Evolutionary conservation across 2,888 invertebrate genomes (phyloP).

Genomic region (Epinotia bilunana): DNA sequence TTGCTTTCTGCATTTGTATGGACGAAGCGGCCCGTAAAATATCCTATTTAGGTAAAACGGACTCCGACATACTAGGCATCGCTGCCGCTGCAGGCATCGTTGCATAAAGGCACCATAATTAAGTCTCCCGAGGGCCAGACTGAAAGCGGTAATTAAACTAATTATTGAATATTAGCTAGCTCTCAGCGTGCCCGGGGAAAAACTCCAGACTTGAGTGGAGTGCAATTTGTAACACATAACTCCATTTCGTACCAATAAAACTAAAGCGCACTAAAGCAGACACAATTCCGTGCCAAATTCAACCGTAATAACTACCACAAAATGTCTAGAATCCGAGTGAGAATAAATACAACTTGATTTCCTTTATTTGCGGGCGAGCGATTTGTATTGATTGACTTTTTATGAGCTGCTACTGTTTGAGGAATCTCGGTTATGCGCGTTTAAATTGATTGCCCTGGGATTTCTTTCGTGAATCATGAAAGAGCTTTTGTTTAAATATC

Average conservation of each 20-base stretch:
- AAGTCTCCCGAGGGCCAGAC: constrained; percentile 61
- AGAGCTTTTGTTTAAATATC: constrained; percentile 32
- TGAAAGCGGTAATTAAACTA: constrained; percentile 81
- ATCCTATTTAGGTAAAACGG: constrained; percentile 9
- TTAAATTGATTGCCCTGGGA: constrained; percentile 40
- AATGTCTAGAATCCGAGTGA: constrained; percentile 3
- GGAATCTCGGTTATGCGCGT: constrained; percentile 35
- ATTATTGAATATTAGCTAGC: constrained; percentile 78
- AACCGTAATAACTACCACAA: not conserved
- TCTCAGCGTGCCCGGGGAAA: constrained; percentile 69
- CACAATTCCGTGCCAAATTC: not conserved
- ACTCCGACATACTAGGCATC: constrained; percentile 14
- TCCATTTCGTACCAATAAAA: constrained; percentile 48
- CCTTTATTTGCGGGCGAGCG: constrained; percentile 3
- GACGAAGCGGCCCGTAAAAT: not conserved
- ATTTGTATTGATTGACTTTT: constrained; percentile 66
- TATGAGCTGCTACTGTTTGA: constrained; percentile 39
- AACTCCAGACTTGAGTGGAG: constrained; percentile 63
- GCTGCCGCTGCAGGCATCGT: constrained; percentile 47
- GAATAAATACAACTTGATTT: not conserved
- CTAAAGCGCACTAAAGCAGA: constrained; percentile 8
- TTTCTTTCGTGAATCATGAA: constrained; percentile 24
- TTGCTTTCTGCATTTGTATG: no score
- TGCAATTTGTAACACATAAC: constrained; percentile 69
- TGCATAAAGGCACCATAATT: constrained; percentile 49